A percentile compares a stretch with the other conserved stretches of the same genome.
These are phyloP conservation scores for Caretta caretta DNA, from an alignment of 2,113 vertebrate species.

Conservation along the genomic window DNA sequence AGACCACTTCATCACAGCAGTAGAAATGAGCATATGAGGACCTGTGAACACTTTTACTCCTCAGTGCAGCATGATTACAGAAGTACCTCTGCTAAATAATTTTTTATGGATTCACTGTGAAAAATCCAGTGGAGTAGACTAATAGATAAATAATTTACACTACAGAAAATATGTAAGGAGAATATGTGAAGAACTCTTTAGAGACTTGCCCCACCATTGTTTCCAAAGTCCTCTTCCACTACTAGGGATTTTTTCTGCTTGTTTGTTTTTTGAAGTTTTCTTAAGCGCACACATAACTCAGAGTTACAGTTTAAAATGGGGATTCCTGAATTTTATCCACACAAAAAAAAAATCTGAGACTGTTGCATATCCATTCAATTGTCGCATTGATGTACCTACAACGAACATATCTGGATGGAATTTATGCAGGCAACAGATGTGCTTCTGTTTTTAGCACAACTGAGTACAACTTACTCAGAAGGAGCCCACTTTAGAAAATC, in stretches of 20 bases:
- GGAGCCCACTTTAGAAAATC: neutral
- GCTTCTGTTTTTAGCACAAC: neutral
- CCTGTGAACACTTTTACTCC: neutral
- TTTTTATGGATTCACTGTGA: neutral
- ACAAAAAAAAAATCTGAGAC: neutral
- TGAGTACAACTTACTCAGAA: neutral
- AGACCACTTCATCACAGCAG: neutral
- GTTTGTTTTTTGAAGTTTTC: neutral
- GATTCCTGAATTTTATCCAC: neutral
- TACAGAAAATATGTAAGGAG: neutral
- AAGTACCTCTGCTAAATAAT: neutral
- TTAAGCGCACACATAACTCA: neutral
- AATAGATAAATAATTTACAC: neutral
- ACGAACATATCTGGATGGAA: neutral
- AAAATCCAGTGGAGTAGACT: neutral
- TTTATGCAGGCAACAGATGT: neutral
- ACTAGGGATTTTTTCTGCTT: neutral
- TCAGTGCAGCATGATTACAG: neutral
- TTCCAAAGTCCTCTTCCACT: neutral
- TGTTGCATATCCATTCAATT: neutral
- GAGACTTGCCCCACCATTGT: neutral
- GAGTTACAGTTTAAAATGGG: neutral
- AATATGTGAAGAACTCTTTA: neutral
- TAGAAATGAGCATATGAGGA: neutral
- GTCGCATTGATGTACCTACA: neutral